phyloP scores from a whole-genome alignment of 2,888 invertebrate species.

The Parnassius mnemosyne region DNA sequence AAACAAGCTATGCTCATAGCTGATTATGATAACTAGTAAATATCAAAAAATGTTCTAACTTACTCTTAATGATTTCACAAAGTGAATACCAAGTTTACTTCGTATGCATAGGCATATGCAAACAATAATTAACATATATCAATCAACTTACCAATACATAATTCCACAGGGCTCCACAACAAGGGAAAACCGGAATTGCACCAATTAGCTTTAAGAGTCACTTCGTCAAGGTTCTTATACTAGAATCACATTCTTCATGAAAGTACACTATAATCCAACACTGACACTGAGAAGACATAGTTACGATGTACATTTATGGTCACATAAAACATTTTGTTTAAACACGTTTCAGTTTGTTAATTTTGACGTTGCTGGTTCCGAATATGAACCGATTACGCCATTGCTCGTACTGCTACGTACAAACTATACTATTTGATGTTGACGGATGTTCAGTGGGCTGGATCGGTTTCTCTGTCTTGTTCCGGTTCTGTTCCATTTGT shows the following conservation, averaged over 20 bases:
- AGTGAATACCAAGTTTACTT: not conserved
- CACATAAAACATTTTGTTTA: constrained; percentile 30
- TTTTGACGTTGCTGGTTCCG: constrained; percentile 51
- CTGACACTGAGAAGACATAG: not conserved
- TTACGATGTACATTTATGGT: constrained; percentile 10
- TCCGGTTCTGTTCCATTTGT: constrained; percentile 29
- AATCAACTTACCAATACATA: constrained; percentile 20
- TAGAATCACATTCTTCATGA: constrained; percentile 26
- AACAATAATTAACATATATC: not conserved
- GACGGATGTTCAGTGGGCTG: constrained; percentile 43
- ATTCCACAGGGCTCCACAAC: constrained; percentile 5
- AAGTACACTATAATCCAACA: constrained; percentile 3
- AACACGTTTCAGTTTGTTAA: constrained; percentile 44
- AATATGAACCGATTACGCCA: constrained; percentile 71
- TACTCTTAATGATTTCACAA: constrained; percentile 11
- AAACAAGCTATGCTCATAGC: not conserved
- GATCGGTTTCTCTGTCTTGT: constrained; percentile 37
- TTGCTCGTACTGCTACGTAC: constrained; percentile 72
- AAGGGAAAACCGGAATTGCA: constrained; percentile 13
- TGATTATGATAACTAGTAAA: not conserved
- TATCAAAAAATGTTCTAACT: not conserved
- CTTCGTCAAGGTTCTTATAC: constrained; percentile 16
- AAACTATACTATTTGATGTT: constrained; percentile 59
- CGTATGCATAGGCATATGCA: not conserved
- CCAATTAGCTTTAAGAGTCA: constrained; percentile 9